Percentiles rank a stretch among this genome's conserved stretches.
Evolutionary conservation across 2,888 invertebrate genomes (phyloP).

Genomic region (Brenthis daphne): DNA sequence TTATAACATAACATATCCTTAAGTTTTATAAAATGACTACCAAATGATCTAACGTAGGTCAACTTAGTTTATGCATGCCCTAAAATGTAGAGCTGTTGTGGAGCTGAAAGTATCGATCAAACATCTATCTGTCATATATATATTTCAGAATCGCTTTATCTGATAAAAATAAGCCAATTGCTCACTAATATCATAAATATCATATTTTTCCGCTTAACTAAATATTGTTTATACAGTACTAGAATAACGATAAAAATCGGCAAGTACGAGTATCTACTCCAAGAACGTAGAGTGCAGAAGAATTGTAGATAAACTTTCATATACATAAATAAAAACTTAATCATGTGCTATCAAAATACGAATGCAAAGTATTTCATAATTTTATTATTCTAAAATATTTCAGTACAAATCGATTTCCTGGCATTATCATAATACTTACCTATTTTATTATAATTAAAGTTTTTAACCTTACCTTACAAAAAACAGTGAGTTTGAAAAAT

Average conservation of each 20-base stretch:
- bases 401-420: background rate
- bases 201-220: conserved; percentile 36
- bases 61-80: background rate
- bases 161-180: conserved; percentile 66
- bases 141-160: conserved; percentile 55
- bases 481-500: conserved; percentile 31
- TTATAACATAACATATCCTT: too few relatives aligned
- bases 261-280: conserved; percentile 11
- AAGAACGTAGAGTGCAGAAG: background rate
- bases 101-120: conserved; percentile 55
- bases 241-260: conserved; percentile 16
- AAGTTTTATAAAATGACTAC: too few relatives aligned
- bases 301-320: conserved; percentile 21
- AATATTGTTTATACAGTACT: conserved; percentile 20
- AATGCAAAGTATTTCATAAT: background rate
- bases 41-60: background rate
- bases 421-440: too few relatives aligned
- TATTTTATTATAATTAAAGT: too few relatives aligned
- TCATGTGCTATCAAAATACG: conserved; percentile 1
- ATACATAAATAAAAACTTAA: background rate
- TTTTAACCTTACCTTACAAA: too few relatives aligned
- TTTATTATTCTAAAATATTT: conserved; percentile 19
- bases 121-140: conserved; percentile 47
- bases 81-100: conserved; percentile 1
- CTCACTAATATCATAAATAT: conserved; percentile 58